Base-by-base conservation (phyloP, 2,797 vertebrate genomes). In the Chelidonichthys spinosus region DNA sequence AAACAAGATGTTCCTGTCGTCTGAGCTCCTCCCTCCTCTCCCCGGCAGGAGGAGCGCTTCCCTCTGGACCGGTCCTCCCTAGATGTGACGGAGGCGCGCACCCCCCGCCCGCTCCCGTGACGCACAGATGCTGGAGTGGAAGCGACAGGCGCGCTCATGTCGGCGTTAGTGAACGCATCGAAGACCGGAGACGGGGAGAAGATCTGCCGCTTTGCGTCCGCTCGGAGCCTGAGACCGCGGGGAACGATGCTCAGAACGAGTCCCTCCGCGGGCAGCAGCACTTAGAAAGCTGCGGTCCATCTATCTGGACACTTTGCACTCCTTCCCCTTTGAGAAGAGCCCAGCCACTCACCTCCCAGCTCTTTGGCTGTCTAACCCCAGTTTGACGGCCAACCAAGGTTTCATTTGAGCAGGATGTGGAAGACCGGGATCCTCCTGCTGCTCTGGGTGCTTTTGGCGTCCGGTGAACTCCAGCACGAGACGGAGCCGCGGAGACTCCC, bases 401-500 rank as follows among this genome's bases (percentile, higher is more conserved):
- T 42, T 37, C 5, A 1, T 11, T 39, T 13, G 11, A 64, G 35
- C 54, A 94, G 92, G 94, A 93, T 95, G 94, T 87, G 90, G 81
- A 83, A 83, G 62, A 86, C 93, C 32, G 82, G 83, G 60, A 58
- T 94, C 65, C 86, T 95, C 61, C 85, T 95, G 67, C 81, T 94
- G 7, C 81, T 95, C 25, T 92, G 88, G 83, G 84, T 90, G 87
- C 89, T 85, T 0, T 33, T 78, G 72, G 89, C 92, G 61, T 49
- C 92, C 75, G 94, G 94, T 2, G 92, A 95, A 85, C 88, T 90
- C 67, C 93, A 91, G 17, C 87, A 87, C 15, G 83, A 93, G 55
- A 81, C 92, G 74, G 84, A 84, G 5, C 73, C 82, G 36, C 85
- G 91, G 52, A 86, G 92, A 52, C 87, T 89, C 5, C 89, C 90